These are phyloP conservation scores for Marisa cornuarietis DNA, from an alignment of 1,140 invertebrate species.

Conservation along the genomic window DNA sequence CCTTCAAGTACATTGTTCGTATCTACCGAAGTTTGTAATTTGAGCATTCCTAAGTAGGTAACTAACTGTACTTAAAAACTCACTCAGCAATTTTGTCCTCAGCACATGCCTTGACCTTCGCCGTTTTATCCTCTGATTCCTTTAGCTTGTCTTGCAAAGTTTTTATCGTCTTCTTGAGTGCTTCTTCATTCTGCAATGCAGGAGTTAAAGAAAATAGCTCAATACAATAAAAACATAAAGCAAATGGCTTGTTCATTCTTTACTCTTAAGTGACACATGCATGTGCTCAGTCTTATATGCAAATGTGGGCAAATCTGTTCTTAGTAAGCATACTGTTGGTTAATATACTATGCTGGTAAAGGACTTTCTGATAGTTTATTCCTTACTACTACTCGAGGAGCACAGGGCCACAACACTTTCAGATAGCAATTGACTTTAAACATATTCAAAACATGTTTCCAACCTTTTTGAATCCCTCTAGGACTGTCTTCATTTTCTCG, in stretches of 20 bases:
- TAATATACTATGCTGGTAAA: too few species aligned
- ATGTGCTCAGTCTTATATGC: too few species aligned
- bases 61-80: conserved; percentile 37
- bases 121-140: conserved; percentile 70
- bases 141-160: conserved; percentile 71
- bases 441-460: too few species aligned
- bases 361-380: too few species aligned
- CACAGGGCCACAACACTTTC: too few species aligned
- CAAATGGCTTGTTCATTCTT: too few species aligned
- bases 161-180: conserved; percentile 69
- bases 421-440: too few species aligned
- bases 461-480: conserved; percentile 70
- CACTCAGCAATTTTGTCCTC: conserved; percentile 72
- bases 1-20: neutral
- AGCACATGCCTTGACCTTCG: conserved; percentile 71
- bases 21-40: neutral
- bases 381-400: too few species aligned
- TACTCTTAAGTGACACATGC: too few species aligned
- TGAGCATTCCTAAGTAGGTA: conserved; percentile 7
- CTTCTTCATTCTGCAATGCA: conserved; percentile 68
- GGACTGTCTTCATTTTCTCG: conserved; percentile 71
- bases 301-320: too few species aligned
- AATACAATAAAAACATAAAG: neutral
- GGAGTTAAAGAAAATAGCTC: neutral
- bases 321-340: too few species aligned